A percentile compares a stretch with the other conserved stretches of the same genome.
Evolutionary conservation across 2,888 invertebrate genomes (phyloP).

Genomic region (Habroteleia sp.): DNA sequence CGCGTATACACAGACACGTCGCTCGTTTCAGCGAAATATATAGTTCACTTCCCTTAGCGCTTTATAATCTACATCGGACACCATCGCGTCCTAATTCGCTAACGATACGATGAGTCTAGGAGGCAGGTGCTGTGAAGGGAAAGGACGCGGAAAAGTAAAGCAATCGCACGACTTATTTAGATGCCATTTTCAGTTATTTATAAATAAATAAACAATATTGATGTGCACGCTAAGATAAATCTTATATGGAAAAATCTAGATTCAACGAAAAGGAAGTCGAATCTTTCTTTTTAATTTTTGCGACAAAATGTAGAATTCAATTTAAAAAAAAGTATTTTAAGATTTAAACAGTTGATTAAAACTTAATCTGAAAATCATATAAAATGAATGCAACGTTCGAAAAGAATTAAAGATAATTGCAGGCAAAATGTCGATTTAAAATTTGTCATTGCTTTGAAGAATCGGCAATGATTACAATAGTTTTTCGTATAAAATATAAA

Average conservation of each 20-base stretch:
- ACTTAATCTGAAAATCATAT: too few species aligned
- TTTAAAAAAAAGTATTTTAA: too few species aligned
- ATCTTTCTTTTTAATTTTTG: too few species aligned
- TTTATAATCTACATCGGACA: constrained; percentile 68
- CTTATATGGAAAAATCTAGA: not conserved
- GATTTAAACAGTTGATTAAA: too few species aligned
- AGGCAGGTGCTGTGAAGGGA: constrained; percentile 50
- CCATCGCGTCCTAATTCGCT: constrained; percentile 72
- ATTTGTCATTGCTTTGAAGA: too few species aligned
- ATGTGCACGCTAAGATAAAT: not conserved
- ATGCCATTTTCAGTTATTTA: constrained; percentile 18
- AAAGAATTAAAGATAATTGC: too few species aligned
- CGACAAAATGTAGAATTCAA: too few species aligned
- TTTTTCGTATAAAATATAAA: too few species aligned
- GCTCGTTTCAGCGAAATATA: constrained; percentile 47
- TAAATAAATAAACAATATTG: constrained; percentile 43
- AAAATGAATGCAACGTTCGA: too few species aligned
- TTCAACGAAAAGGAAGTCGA: too few species aligned
- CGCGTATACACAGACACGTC: constrained; percentile 65
- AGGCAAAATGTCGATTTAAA: too few species aligned
- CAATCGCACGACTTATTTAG: constrained; percentile 6
- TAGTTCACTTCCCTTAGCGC: constrained; percentile 58
- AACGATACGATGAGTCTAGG: constrained; percentile 69
- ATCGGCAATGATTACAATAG: too few species aligned
- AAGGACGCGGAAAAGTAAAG: constrained; percentile 29